These are phyloP conservation scores for Drosophila kikkawai DNA, from an alignment of 1,140 invertebrate genomes.

Conservation along the genomic window DNA sequence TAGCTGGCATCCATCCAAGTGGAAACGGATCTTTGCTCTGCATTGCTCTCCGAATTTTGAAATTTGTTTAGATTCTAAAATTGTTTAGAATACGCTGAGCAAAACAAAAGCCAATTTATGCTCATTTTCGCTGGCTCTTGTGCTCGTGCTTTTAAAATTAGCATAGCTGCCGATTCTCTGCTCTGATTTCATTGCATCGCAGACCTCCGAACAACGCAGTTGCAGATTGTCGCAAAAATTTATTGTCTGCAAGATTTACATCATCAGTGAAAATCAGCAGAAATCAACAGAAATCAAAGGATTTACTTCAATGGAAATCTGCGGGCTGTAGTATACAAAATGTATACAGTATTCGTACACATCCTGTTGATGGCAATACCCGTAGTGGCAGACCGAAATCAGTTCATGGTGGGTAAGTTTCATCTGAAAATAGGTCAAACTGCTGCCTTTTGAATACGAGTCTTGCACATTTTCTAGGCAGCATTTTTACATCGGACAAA, in stretches of 20 bases:
- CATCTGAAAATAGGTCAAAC: conserved; percentile 56
- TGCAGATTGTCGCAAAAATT: conserved; percentile 31
- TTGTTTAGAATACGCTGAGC: conserved; percentile 77
- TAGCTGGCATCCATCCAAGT: conserved; percentile 19
- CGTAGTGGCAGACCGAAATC: conserved; percentile 40
- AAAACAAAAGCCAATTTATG: conserved; percentile 67
- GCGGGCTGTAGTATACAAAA: conserved; percentile 19
- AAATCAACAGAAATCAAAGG: background rate
- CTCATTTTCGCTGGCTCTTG: conserved; percentile 23
- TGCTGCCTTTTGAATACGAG: conserved; percentile 5
- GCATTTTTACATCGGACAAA: conserved; percentile 84
- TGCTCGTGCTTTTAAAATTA: conserved; percentile 62
- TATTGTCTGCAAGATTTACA: conserved; percentile 53
- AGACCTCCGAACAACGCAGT: conserved; percentile 53
- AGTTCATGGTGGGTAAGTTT: conserved; percentile 75
- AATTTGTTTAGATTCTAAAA: conserved; percentile 61
- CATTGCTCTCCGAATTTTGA: background rate
- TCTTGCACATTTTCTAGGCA: conserved; percentile 66
- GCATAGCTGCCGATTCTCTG: conserved; percentile 53
- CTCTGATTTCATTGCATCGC: conserved; percentile 51
- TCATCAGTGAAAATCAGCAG: conserved; percentile 52
- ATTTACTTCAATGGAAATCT: conserved; percentile 24
- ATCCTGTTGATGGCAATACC: conserved; percentile 31
- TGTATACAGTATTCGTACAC: conserved; percentile 38
- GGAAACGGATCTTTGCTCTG: background rate